Evolutionary conservation across 2,888 invertebrate genomes (phyloP).

Genomic region (Chloromyia formosa): DNA sequence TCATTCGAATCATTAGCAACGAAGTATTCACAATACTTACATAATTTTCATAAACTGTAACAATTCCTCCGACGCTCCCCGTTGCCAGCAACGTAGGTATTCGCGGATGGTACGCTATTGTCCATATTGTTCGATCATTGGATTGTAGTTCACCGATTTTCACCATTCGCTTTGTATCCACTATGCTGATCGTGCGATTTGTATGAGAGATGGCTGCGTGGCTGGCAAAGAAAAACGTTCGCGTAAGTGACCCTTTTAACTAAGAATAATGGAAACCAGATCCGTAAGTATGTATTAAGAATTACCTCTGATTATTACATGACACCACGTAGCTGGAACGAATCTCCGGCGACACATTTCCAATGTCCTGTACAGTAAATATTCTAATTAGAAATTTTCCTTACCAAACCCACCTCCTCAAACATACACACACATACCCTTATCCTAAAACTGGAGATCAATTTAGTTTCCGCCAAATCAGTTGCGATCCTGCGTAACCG

Average conservation of each 20-base stretch:
- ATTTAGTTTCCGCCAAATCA: constrained; percentile 35
- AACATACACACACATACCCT: constrained; percentile 23
- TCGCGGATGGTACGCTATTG: constrained; percentile 41
- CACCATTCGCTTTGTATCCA: constrained; percentile 40
- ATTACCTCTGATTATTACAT: constrained; percentile 34
- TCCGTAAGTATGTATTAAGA: not conserved
- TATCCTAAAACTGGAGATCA: constrained; percentile 24
- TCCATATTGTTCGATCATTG: constrained; percentile 41
- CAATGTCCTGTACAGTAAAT: constrained; percentile 29
- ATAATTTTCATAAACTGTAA: constrained; percentile 38
- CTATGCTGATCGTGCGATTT: constrained; percentile 40
- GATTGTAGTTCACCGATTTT: constrained; percentile 36
- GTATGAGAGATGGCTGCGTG: constrained; percentile 42
- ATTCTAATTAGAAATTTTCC: too few relatives aligned
- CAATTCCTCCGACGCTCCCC: constrained; percentile 39
- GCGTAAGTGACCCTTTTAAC: not conserved
- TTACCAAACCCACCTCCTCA: too few relatives aligned
- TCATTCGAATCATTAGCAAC: too few relatives aligned
- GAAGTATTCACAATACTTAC: too few relatives aligned
- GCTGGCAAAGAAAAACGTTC: not conserved
- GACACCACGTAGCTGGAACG: constrained; percentile 40
- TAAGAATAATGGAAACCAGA: not conserved
- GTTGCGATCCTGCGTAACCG: not conserved
- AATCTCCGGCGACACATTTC: constrained; percentile 38
- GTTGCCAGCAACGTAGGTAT: constrained; percentile 37